phyloP scores from a whole-genome alignment of 2,797 vertebrate genomes.

The Simalia tracyae region DNA sequence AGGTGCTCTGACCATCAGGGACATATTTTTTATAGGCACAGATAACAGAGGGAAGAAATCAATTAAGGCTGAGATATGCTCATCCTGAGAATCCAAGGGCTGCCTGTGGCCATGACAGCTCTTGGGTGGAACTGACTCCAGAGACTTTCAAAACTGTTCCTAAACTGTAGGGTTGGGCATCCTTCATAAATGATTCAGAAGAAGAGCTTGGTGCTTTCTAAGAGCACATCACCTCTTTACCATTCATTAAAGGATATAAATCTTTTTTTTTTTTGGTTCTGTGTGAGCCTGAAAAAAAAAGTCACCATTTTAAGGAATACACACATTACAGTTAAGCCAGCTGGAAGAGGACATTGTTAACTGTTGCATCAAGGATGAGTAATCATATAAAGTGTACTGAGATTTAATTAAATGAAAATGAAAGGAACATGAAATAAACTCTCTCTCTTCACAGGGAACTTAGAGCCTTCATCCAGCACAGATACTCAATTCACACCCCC shows the following conservation, averaged over 20 bases:
- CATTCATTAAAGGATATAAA: not conserved
- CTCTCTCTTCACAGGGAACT: conserved; percentile 42
- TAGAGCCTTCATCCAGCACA: conserved; percentile 50
- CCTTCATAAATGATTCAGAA: not conserved
- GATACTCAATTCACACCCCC: conserved; percentile 37
- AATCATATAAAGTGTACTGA: not conserved
- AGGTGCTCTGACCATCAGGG: not conserved
- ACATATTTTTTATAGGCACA: not conserved
- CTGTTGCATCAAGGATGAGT: not conserved
- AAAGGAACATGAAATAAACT: not conserved
- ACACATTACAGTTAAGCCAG: not conserved
- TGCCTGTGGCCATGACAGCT: not conserved
- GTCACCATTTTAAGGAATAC: not conserved
- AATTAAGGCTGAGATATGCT: not conserved
- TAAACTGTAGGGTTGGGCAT: not conserved
- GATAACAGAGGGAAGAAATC: not conserved
- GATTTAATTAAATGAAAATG: not conserved
- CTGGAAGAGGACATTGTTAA: not conserved
- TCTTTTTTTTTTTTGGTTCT: not conserved
- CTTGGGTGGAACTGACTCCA: not conserved
- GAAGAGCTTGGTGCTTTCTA: not conserved
- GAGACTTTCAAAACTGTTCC: not conserved
- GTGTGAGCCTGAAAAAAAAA: not conserved
- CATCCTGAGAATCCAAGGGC: not conserved
- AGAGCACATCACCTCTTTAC: not conserved